Evolutionary conservation across 2,797 vertebrate genomes (phyloP).

Genomic region (Sebastes jordani): DNA sequence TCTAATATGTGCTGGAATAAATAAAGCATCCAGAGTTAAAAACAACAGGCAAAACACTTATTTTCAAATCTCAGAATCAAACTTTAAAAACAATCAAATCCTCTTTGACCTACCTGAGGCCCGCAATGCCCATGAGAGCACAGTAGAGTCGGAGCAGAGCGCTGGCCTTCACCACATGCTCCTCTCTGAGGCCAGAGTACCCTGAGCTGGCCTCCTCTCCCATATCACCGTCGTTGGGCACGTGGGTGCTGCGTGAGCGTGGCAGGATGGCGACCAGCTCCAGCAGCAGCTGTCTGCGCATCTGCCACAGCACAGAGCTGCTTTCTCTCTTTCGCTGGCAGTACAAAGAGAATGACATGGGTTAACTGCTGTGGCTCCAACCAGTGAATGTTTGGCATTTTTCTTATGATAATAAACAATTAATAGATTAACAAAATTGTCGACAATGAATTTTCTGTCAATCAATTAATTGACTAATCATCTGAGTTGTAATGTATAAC

Average conservation of each 20-base stretch:
- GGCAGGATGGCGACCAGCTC: slow-evolving; percentile 97
- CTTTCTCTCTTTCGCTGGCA: slow-evolving; percentile 93
- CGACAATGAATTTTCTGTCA: background rate
- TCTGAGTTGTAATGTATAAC: background rate
- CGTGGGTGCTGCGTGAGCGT: slow-evolving; percentile 89
- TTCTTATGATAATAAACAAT: background rate
- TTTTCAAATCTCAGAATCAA: background rate
- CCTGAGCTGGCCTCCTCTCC: slow-evolving; percentile 86
- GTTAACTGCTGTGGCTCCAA: background rate
- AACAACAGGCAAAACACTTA: background rate
- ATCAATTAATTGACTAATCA: background rate
- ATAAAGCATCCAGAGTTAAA: background rate
- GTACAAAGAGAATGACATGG: background rate
- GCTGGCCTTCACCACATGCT: slow-evolving; percentile 97
- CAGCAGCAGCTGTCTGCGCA: slow-evolving; percentile 95
- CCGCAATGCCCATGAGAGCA: slow-evolving; percentile 97
- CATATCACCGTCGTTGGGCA: slow-evolving; percentile 85
- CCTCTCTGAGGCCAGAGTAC: slow-evolving; percentile 93
- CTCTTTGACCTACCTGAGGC: slow-evolving; percentile 87
- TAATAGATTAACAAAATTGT: background rate
- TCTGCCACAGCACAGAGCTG: slow-evolving; percentile 97
- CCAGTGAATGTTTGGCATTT: background rate
- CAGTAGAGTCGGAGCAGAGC: slow-evolving; percentile 95
- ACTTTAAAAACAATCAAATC: background rate
- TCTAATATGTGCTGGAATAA: background rate